Conservation (phyloP, 2,797 vertebrate genomes). For the Craterocephalus amniculus region DNA sequence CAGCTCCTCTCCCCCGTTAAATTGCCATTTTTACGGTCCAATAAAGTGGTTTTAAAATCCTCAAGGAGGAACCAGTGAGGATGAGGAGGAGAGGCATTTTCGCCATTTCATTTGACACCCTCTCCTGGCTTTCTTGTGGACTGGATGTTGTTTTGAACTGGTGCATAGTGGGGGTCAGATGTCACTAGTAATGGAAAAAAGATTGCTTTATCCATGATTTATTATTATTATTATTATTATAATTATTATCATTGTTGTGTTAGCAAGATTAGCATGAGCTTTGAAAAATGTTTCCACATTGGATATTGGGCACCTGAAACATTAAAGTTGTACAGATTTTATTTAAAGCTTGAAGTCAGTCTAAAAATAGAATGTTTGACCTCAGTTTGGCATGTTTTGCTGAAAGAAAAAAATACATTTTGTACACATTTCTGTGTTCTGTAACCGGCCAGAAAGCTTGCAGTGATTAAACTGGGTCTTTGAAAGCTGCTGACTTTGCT, state of each 20-base stretch:
- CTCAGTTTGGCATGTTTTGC: not conserved
- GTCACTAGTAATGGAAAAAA: constrained; percentile 16
- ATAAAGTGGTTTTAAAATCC: constrained; percentile 78
- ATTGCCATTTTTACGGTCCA: constrained; percentile 76
- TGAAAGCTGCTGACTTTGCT: not conserved
- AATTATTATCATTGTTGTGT: constrained; percentile 1
- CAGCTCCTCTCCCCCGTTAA: constrained; percentile 62
- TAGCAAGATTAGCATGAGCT: not conserved
- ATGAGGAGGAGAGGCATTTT: constrained; percentile 62
- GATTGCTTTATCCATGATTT: not conserved
- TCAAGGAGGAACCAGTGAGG: constrained; percentile 45
- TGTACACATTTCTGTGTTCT: not conserved
- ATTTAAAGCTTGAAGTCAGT: too few species aligned
- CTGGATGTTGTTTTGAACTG: constrained; percentile 46
- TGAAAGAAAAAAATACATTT: not conserved
- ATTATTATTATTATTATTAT: constrained; percentile 1
- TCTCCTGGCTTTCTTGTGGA: constrained; percentile 36
- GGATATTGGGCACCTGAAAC: too few species aligned
- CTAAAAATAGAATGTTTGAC: not conserved
- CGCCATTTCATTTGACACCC: constrained; percentile 62
- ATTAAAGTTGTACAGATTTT: too few species aligned
- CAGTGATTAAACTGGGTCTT: not conserved
- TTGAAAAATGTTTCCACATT: not conserved
- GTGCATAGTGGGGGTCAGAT: constrained; percentile 44
- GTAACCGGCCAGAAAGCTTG: not conserved